Evolutionary conservation across 2,888 invertebrate genomes (phyloP).

Genomic region (Cryptophagus acutangulus): DNA sequence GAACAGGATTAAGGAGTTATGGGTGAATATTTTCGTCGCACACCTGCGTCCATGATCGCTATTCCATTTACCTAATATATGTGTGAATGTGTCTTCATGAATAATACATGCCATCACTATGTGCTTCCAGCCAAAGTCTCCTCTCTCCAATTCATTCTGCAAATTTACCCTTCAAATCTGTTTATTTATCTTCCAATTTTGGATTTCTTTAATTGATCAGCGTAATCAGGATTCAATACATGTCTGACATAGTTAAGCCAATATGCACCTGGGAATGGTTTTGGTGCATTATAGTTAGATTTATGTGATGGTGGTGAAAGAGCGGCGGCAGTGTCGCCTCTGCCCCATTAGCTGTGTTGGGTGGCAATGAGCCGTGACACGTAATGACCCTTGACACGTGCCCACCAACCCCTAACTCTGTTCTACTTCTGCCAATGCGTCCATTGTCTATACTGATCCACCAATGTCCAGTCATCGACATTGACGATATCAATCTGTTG

Average conservation of each 20-base stretch:
- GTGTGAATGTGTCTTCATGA: constrained; percentile 40
- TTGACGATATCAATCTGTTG: too few relatives aligned
- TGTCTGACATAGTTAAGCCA: too few relatives aligned
- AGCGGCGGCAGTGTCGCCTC: constrained; percentile 25
- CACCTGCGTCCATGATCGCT: constrained; percentile 38
- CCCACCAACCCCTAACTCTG: too few relatives aligned
- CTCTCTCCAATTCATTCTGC: constrained; percentile 26
- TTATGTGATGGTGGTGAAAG: constrained; percentile 28
- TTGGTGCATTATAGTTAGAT: too few relatives aligned
- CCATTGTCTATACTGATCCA: too few relatives aligned
- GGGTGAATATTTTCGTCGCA: constrained; percentile 39
- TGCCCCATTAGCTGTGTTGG: constrained; percentile 27
- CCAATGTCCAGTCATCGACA: too few relatives aligned
- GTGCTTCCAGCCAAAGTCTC: constrained; percentile 16
- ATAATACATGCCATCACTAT: constrained; percentile 35
- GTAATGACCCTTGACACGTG: constrained; percentile 29
- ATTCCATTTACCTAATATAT: constrained; percentile 40
- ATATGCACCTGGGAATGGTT: too few relatives aligned
- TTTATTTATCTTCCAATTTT: too few relatives aligned
- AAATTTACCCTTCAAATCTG: too few relatives aligned
- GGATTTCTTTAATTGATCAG: too few relatives aligned
- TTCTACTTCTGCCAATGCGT: too few relatives aligned
- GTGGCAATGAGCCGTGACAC: constrained; percentile 30
- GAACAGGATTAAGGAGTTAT: constrained; percentile 38
- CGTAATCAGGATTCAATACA: too few relatives aligned